phyloP scores from a whole-genome alignment of 2,113 vertebrate species.

The Hippocampus barbouri region DNA sequence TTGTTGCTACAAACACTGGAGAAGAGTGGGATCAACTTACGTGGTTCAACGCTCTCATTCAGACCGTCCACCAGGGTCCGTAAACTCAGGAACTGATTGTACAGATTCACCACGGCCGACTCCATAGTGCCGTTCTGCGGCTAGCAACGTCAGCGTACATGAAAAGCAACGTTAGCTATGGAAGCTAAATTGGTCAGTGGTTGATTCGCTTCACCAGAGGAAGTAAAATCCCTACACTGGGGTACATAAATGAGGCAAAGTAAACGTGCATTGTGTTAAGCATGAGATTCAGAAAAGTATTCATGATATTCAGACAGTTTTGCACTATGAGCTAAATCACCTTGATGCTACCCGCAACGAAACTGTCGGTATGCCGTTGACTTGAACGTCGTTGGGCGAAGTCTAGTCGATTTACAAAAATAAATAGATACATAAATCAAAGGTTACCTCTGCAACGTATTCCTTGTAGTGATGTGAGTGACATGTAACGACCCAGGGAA shows the following conservation, averaged over 20 bases:
- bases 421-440: neutral
- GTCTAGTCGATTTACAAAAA: neutral
- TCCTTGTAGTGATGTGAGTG: neutral
- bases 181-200: neutral
- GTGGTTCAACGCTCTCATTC: conserved; percentile 78
- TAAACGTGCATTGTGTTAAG: neutral
- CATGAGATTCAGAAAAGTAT: neutral
- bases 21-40: conserved; percentile 73
- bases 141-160: neutral
- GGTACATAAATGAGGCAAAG: neutral
- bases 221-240: neutral
- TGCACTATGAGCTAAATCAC: too few species aligned
- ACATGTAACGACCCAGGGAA: neutral
- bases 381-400: neutral
- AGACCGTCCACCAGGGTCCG: conserved; percentile 76
- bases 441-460: conserved; percentile 20
- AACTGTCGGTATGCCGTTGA: neutral
- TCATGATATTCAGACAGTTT: neutral
- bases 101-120: conserved; percentile 70
- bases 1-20: conserved; percentile 10
- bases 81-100: conserved; percentile 79
- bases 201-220: neutral
- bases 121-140: conserved; percentile 74
- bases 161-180: neutral
- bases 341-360: neutral